Evolutionary conservation across 2,888 invertebrate species (phyloP).

Genomic region (Apamea sordens): DNA sequence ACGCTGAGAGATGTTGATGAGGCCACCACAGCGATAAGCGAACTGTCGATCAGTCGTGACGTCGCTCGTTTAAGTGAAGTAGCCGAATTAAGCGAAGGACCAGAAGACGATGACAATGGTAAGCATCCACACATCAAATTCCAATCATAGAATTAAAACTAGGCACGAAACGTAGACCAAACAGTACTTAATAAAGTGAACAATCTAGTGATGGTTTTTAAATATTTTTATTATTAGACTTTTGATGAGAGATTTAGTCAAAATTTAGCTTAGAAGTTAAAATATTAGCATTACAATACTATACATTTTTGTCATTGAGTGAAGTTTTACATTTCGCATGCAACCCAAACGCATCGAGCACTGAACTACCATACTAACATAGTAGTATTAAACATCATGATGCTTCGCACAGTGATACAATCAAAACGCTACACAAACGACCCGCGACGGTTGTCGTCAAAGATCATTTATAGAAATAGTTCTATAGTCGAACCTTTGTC

Average conservation of each 20-base stretch:
- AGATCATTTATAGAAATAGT: constrained; percentile 75
- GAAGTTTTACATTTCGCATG: constrained; percentile 61
- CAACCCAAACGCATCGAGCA: constrained; percentile 61
- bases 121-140: constrained; percentile 70
- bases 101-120: constrained; percentile 94
- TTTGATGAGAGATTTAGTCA: constrained; percentile 30
- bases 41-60: constrained; percentile 91
- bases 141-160: constrained; percentile 50
- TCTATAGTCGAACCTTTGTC: constrained; percentile 85
- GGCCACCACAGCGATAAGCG: constrained; percentile 88
- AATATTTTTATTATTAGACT: constrained; percentile 37
- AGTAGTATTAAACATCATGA: constrained; percentile 55
- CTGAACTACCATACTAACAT: constrained; percentile 51
- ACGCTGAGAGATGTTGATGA: constrained; percentile 93
- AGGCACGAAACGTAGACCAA: constrained; percentile 49
- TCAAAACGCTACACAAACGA: constrained; percentile 52
- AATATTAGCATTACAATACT: constrained; percentile 38
- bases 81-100: constrained; percentile 93
- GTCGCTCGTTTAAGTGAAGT: constrained; percentile 93
- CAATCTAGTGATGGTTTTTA: constrained; percentile 37
- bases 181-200: constrained; percentile 31
- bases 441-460: constrained; percentile 61
- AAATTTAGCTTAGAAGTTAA: constrained; percentile 41
- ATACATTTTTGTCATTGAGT: constrained; percentile 26
- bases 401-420: constrained; percentile 61